A percentile compares a stretch with the other conserved stretches of the same genome.
Evolutionary conservation across 2,888 invertebrate genomes (phyloP).

Genomic region (Rhingia campestris): DNA sequence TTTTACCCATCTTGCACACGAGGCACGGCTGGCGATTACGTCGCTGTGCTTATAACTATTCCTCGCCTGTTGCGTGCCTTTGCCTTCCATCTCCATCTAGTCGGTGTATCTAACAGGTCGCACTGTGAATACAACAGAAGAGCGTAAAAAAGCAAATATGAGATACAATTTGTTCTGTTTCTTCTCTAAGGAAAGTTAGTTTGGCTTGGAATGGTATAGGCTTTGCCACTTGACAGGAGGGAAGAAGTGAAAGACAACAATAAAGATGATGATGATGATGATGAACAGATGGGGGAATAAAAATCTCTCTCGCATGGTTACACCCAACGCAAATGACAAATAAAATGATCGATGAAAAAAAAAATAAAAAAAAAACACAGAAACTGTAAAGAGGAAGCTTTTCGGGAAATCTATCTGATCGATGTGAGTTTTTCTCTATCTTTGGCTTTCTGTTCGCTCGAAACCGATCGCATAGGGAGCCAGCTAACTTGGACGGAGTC

Average conservation of each 20-base stretch:
- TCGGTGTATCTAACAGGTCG: slow-evolving; percentile 19
- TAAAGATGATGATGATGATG: background rate
- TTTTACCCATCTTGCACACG: slow-evolving; percentile 73
- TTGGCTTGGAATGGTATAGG: background rate
- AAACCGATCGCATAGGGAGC: background rate
- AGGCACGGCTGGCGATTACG: slow-evolving; percentile 68
- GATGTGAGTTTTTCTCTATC: slow-evolving; percentile 28
- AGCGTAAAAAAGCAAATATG: slow-evolving; percentile 20
- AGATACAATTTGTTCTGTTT: slow-evolving; percentile 9
- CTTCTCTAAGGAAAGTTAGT: slow-evolving; percentile 20
- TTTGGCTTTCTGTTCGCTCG: background rate
- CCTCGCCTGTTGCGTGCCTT: slow-evolving; percentile 63
- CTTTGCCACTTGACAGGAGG: background rate
- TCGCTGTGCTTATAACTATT: slow-evolving; percentile 52
- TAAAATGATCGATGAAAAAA: slow-evolving; percentile 43
- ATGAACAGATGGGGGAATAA: slow-evolving; percentile 6
- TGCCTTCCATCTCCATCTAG: slow-evolving; percentile 49
- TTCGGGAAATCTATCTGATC: slow-evolving; percentile 49
- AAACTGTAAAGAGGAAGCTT: slow-evolving; percentile 56
- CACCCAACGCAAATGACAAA: slow-evolving; percentile 27
- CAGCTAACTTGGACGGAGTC: background rate
- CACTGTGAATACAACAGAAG: slow-evolving; percentile 25
- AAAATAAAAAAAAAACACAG: slow-evolving; percentile 13
- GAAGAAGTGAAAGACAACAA: background rate
- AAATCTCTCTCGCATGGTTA: slow-evolving; percentile 19